Base-by-base conservation (phyloP, 1,140 invertebrate genomes). In the Tetragnatha versicolor region DNA sequence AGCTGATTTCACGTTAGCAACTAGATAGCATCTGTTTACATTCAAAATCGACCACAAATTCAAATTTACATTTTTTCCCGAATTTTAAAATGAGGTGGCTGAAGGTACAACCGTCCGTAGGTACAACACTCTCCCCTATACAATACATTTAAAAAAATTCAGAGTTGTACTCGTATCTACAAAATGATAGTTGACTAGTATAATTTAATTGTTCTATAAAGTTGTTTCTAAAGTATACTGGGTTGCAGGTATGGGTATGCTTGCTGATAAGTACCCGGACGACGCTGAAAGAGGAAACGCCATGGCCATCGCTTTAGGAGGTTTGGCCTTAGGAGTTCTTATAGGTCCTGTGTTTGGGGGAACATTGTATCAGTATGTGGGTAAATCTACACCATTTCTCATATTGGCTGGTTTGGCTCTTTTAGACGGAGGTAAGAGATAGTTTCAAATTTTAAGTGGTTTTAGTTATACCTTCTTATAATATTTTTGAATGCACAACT, bases 281-380 rank as follows among this genome's bases (percentile, higher is more conserved):
- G 96, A 98, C 84, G 92, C 94, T 80, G 97, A 99, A 86, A 89
- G 97, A 68, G 97, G 97, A 4, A 98, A 97, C 86, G 96, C 96
- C 0, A 98, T 99, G 97, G 96, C 95, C 0, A 93, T 98, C 37
- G 97, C 97, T 0, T 85, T 99, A 0, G 96, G 97, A 22, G 97
- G 96, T 0, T 85, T 98, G 33, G 97, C 97, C 0, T 88, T 99
- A 7, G 97, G 97, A 1, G 97, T 99, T 0, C 89, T 99, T 0
- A 95, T 97, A 69, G 95, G 90, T 5, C 97, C 97, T 14, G 96
- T 96, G 0, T 99, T 98, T 85, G 97, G 97, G 12, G 97, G 96
- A 0, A 88, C 98, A n/a, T 96, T 99, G 93, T 99, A 98, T 85
- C 92, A 98, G 86, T 99, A 97, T 87, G 92, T 98, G 20, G 96